Evolutionary conservation across 2,113 vertebrate genomes (phyloP).

Genomic region (Muntiacus muntjak): DNA sequence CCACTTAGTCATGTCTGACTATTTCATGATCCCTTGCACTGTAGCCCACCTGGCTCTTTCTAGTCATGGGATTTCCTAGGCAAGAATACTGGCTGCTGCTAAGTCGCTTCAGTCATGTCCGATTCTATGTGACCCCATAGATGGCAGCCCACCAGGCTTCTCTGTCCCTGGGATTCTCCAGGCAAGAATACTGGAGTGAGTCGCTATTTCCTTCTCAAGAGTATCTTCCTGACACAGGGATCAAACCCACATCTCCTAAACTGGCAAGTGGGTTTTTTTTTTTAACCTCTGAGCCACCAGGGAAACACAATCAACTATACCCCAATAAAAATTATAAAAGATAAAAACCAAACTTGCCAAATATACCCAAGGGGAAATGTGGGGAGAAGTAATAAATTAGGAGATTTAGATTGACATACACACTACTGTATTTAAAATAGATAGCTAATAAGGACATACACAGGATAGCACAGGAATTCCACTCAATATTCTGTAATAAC

Average conservation of each 20-base stretch:
- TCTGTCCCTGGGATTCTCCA: background rate
- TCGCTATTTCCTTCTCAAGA: too few relatives aligned
- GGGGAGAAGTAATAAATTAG: background rate
- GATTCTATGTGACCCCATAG: fast-evolving
- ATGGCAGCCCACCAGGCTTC: background rate
- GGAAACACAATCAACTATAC: background rate
- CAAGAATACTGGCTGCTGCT: background rate
- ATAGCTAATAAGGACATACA: background rate
- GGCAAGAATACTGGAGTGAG: background rate
- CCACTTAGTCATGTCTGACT: background rate
- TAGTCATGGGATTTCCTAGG: background rate
- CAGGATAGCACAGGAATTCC: background rate
- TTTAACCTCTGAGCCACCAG: background rate
- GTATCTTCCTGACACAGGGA: too few relatives aligned
- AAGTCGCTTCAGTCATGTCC: fast-evolving
- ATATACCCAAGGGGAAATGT: background rate
- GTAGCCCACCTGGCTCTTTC: background rate
- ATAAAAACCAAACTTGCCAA: background rate
- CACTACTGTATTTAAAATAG: background rate
- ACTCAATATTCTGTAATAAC: background rate
- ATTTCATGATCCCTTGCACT: background rate
- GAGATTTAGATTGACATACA: background rate
- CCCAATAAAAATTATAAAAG: background rate
- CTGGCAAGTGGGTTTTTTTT: background rate
- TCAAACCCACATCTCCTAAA: too few relatives aligned